Conservation (phyloP, 2,797 vertebrate species). For the Monodelphis domestica region DNA sequence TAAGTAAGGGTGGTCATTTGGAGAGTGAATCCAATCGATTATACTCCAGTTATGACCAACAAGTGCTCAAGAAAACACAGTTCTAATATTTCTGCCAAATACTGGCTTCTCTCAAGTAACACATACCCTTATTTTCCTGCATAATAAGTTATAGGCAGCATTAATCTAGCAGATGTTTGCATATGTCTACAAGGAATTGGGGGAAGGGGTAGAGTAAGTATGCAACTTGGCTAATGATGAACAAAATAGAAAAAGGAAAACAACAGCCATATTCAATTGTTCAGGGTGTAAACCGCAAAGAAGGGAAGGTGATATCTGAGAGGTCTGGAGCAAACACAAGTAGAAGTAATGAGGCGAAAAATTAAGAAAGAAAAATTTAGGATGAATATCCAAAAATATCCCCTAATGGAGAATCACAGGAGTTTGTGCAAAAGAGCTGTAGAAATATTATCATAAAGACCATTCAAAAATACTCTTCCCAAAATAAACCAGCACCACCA, state of each 20-base stretch:
- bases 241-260: constrained; percentile 44
- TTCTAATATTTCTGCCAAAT: not conserved
- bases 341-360: constrained; percentile 55
- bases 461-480: constrained; percentile 40
- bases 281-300: constrained; percentile 26
- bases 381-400: constrained; percentile 48
- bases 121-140: not conserved
- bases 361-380: constrained; percentile 54
- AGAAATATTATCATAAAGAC: constrained; percentile 22
- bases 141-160: not conserved
- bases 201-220: constrained; percentile 8
- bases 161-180: not conserved
- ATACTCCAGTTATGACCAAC: not conserved
- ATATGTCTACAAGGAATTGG: constrained; percentile 34
- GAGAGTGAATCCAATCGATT: not conserved
- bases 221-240: constrained; percentile 39
- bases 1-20: constrained; percentile 33
- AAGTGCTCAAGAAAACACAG: constrained; percentile 24
- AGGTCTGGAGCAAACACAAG: constrained; percentile 26
- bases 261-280: constrained; percentile 25
- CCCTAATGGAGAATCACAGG: not conserved
- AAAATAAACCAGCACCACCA: constrained; percentile 24
- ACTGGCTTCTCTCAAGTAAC: not conserved
- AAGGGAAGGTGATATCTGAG: constrained; percentile 33
- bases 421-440: constrained; percentile 39